Percentiles rank a stretch among this genome's conserved stretches.
phyloP scores from a whole-genome alignment of 2,888 invertebrate genomes.

The Drosophila kuntzei region DNA sequence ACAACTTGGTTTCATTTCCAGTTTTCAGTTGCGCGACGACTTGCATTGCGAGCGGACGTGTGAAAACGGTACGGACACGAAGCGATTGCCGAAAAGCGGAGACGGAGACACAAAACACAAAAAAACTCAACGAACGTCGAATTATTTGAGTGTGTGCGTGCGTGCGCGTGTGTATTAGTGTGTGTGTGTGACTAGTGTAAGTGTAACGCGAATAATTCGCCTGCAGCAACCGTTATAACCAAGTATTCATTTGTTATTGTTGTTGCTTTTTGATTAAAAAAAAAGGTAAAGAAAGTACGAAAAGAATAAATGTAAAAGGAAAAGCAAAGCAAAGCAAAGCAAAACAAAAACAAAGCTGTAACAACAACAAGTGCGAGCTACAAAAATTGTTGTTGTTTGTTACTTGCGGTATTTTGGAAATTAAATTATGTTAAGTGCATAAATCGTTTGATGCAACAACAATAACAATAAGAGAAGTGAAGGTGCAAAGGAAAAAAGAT shows the following conservation, averaged over 20 bases:
- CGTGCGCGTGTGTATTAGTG: conserved; percentile 16
- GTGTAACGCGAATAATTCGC: conserved; percentile 68
- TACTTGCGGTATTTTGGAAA: conserved; percentile 68
- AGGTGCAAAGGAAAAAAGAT: conserved; percentile 52
- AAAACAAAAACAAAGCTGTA: conserved; percentile 53
- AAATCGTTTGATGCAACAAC: conserved; percentile 53
- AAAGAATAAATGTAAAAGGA: conserved; percentile 24
- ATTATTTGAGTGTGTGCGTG: conserved; percentile 27
- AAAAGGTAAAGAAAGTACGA: conserved; percentile 33
- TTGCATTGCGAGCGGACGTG: conserved; percentile 75
- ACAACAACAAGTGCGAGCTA: conserved; percentile 27
- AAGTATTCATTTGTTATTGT: conserved; percentile 44
- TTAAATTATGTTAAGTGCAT: conserved; percentile 81
- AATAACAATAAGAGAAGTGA: conserved; percentile 31
- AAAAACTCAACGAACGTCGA: conserved; percentile 52
- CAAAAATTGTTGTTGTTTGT: conserved; percentile 33
- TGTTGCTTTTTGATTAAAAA: conserved; percentile 66
- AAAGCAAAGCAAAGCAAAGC: conserved; percentile 52
- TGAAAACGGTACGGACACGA: conserved; percentile 39
- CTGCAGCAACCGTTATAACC: conserved; percentile 54
- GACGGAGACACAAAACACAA: conserved; percentile 8
- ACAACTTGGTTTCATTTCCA: conserved; percentile 69
- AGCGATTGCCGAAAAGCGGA: conserved; percentile 22
- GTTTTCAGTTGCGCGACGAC: conserved; percentile 82
- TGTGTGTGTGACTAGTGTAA: conserved; percentile 41